Evolutionary conservation across 2,888 invertebrate species (phyloP).

Genomic region (Parthenolecanium corni): DNA sequence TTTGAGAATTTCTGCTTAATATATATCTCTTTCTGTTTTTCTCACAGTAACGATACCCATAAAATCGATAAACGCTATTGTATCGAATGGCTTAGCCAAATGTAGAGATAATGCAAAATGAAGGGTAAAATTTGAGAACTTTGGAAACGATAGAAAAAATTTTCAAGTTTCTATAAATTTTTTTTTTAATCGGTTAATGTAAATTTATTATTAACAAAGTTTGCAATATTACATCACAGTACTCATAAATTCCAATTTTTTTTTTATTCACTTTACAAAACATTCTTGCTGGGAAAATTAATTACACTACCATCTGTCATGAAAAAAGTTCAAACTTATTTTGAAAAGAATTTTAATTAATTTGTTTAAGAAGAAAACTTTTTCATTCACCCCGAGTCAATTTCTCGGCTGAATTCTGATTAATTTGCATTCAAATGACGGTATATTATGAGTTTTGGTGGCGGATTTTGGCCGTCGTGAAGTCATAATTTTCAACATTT

Average conservation of each 20-base stretch:
- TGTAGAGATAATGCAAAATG: no score
- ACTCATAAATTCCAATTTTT: constrained; percentile 14
- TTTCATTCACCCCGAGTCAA: constrained; percentile 15
- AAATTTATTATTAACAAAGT: constrained; percentile 21
- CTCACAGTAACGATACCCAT: no score
- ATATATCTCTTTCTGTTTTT: no score
- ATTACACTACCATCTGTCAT: constrained; percentile 13
- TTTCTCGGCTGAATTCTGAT: constrained; percentile 7
- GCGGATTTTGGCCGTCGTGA: no score
- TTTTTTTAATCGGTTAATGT: constrained; percentile 13
- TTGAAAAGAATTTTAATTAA: constrained; percentile 21
- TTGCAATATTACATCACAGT: constrained; percentile 12
- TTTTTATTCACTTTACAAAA: constrained; percentile 14
- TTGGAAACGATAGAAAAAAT: neutral
- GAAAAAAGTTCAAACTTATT: constrained; percentile 17
- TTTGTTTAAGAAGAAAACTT: constrained; percentile 21
- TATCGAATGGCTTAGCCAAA: no score
- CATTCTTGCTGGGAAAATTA: constrained; percentile 14
- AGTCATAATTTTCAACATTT: no score
- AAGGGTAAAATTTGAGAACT: no score
- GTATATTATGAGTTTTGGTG: neutral
- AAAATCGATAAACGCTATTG: no score
- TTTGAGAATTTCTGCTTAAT: no score
- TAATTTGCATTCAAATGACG: constrained; percentile 22
- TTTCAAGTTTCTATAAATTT: constrained; percentile 9